Conservation (phyloP, 2,113 vertebrate genomes). For the Brachionichthys hirsutus region DNA sequence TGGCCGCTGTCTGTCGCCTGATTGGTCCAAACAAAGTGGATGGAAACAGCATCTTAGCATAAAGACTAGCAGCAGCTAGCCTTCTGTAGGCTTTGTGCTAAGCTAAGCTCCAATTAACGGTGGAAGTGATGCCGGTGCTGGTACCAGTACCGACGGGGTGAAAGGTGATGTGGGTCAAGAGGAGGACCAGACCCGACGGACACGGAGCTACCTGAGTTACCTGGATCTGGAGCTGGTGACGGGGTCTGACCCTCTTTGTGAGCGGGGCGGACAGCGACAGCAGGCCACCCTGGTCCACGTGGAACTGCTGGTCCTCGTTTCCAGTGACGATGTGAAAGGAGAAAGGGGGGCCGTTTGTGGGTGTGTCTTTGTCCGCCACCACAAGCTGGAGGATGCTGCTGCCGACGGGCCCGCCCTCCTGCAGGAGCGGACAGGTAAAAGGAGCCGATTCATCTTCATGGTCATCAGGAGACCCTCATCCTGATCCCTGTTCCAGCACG, state of each 20-base stretch:
- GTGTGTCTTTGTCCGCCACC: conserved; percentile 89
- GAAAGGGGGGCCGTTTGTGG: conserved; percentile 88
- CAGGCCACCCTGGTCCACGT: conserved; percentile 87
- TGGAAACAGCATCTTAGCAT: no score
- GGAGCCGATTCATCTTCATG: no score
- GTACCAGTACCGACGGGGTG: no score
- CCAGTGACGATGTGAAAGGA: conserved; percentile 88
- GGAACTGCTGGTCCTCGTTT: conserved; percentile 85
- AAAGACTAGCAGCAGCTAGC: no score
- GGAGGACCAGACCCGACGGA: no score
- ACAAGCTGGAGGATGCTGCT: conserved; percentile 86
- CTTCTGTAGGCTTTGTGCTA: no score
- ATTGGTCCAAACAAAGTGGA: neutral
- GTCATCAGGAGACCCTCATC: no score
- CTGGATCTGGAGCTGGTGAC: conserved; percentile 91
- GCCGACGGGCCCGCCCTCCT: conserved; percentile 88
- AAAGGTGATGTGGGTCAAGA: no score
- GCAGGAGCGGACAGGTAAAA: conserved; percentile 16
- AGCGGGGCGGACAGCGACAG: conserved; percentile 83
- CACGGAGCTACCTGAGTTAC: no score
- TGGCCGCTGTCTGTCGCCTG: conserved; percentile 90
- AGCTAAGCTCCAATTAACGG: no score
- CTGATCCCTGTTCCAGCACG: no score
- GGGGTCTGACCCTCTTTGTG: conserved; percentile 77
- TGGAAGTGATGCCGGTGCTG: no score